Base-by-base conservation (phyloP, 2,888 invertebrate genomes). In the Mythimna lalbum region DNA sequence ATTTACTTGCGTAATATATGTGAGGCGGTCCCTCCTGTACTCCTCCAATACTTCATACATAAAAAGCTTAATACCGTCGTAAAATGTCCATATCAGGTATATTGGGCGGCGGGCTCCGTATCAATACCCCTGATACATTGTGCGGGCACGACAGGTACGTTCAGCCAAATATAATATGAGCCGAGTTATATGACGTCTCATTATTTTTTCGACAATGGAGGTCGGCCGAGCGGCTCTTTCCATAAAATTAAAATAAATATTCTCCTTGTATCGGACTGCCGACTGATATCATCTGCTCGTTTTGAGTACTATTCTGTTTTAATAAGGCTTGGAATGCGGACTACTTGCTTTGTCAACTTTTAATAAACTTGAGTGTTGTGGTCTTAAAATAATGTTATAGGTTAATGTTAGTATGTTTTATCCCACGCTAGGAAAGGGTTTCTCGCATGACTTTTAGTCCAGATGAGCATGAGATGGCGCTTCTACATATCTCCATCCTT, bases 61-160 rank as follows among this genome's bases (percentile, higher is more conserved):
- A 75, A 83, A 85, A 83, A 85, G 82, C 81, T 84, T 85, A 86
- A 86, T 86, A 76, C 69, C 81, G 68, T 83, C 86, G 72, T 86
- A 87, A 87, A 87, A 85, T 83, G 75, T 81, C 86, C 86, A 86
- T 87, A 86, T 82, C 82, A 69, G 70, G 71, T 69, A 76, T 73
- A 75, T 75, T 70, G 75, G 75, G n/a, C 47, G 55, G 47, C 47
- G 47, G 43, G n/a, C 47, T 52, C 55, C 71, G 67, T 69, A 59
- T 59, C 80, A 52, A 72, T 76, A 36, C 70, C 70, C 65, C 43
- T 61, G 79, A 74, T 73, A 82, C 82, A 74, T 73, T 63, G 77
- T 68, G 70, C 67, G 33, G 63, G 49, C 47, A 39, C 70, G 81
- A 43, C 65, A 76, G 76, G 67, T 68, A 80, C 56, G 66, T 53